phyloP scores from a whole-genome alignment of 1,140 invertebrate species.

The Coptotermes formosanus region DNA sequence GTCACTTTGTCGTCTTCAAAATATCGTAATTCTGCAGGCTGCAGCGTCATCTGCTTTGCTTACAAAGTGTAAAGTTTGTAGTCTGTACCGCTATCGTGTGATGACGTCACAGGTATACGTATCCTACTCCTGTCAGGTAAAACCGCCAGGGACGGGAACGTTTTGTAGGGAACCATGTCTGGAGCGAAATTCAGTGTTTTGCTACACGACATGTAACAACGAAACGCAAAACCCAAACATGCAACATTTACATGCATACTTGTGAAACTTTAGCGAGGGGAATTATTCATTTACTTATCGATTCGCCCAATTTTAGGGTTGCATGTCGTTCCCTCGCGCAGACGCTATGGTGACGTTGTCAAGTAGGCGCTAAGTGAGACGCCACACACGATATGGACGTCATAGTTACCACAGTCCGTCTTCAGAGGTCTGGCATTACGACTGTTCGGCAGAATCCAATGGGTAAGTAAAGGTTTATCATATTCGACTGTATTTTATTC shows the following conservation, averaged over 20 bases:
- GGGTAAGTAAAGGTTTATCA: too few relatives aligned
- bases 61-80: too few relatives aligned
- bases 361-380: neutral
- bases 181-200: neutral
- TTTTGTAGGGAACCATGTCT: neutral
- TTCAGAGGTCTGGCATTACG: too few relatives aligned
- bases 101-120: too few relatives aligned
- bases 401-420: neutral
- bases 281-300: neutral
- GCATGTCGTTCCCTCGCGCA: neutral
- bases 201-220: neutral
- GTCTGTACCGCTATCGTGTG: too few relatives aligned
- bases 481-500: too few relatives aligned
- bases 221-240: neutral
- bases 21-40: too few relatives aligned
- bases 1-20: too few relatives aligned
- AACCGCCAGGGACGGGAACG: neutral
- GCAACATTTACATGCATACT: neutral
- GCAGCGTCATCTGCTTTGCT: too few relatives aligned
- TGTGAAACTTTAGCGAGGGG: neutral
- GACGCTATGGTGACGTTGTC: neutral
- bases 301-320: slow-evolving; percentile 3
- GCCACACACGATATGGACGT: neutral
- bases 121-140: neutral
- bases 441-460: too few relatives aligned